Evolutionary conservation across 2,113 vertebrate species (phyloP).

Genomic region (Trinectes maculatus): DNA sequence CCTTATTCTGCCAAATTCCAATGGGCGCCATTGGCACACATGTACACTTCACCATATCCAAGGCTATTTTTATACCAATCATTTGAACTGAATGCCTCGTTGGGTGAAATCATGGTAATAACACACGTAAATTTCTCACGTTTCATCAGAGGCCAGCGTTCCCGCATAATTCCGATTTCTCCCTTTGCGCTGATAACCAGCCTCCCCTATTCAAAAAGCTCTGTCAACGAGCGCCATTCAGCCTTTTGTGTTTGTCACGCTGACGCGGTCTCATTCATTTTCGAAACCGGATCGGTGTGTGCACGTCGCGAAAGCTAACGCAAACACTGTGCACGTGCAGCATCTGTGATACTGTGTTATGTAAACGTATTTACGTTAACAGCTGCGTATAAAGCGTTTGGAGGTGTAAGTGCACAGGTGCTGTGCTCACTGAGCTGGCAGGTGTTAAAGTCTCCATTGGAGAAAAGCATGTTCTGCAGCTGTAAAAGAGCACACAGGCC

Average conservation of each 20-base stretch:
- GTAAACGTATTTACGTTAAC: background rate
- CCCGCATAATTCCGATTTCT: constrained; percentile 30
- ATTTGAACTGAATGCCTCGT: constrained; percentile 68
- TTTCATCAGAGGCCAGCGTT: constrained; percentile 58
- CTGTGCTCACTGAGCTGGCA: constrained; percentile 53
- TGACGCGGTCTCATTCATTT: constrained; percentile 24
- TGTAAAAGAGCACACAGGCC: constrained; percentile 33
- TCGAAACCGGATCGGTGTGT: constrained; percentile 1
- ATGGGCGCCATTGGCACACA: constrained; percentile 63
- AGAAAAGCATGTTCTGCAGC: constrained; percentile 18
- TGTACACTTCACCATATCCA: constrained; percentile 49
- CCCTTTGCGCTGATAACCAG: constrained; percentile 25
- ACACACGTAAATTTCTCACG: constrained; percentile 58
- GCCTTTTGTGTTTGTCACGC: constrained; percentile 37
- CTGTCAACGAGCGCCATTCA: constrained; percentile 43
- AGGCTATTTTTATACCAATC: constrained; percentile 67
- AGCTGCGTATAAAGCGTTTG: constrained; percentile 24
- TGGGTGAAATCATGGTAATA: constrained; percentile 59
- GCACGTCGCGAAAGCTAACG: background rate
- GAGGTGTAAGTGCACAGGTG: constrained; percentile 16
- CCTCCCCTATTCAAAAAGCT: constrained; percentile 35
- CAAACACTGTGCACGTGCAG: background rate
- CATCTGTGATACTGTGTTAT: background rate
- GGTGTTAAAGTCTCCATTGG: constrained; percentile 51
- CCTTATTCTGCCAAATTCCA: constrained; percentile 69